phyloP scores from a whole-genome alignment of 2,888 invertebrate species.

The Lamproptera curius region DNA sequence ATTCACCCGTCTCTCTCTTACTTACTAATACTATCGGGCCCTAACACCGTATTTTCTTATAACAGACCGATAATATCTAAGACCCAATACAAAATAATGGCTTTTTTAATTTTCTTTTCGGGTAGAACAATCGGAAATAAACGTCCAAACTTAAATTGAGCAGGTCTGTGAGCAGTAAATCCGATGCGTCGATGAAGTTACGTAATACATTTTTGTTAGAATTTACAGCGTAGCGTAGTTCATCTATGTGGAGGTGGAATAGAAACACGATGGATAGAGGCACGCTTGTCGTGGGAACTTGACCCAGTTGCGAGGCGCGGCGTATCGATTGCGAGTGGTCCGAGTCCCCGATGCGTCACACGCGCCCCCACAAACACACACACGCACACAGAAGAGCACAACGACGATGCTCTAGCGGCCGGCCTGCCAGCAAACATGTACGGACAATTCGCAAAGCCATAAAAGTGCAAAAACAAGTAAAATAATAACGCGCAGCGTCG shows the following conservation, averaged over 20 bases:
- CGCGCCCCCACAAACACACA: conserved; percentile 40
- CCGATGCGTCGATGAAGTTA: conserved; percentile 13
- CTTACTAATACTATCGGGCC: not conserved
- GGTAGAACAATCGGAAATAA: too few species aligned
- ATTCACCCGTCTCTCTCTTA: conserved; percentile 33
- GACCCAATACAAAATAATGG: too few species aligned
- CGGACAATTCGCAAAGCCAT: conserved; percentile 57
- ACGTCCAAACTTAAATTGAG: too few species aligned
- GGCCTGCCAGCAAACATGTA: conserved; percentile 41
- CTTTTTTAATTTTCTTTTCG: too few species aligned
- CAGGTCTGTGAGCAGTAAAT: too few species aligned
- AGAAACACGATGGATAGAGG: conserved; percentile 39
- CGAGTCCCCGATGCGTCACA: conserved; percentile 68
- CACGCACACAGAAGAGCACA: conserved; percentile 49
- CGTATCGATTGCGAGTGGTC: conserved; percentile 69
- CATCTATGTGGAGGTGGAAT: conserved; percentile 23
- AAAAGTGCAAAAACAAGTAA: conserved; percentile 33
- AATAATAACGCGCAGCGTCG: conserved; percentile 48
- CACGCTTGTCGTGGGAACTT: conserved; percentile 70
- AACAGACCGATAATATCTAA: too few species aligned
- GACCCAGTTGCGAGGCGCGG: conserved; percentile 69
- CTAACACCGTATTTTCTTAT: too few species aligned
- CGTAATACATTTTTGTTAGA: too few species aligned
- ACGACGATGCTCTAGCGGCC: conserved; percentile 23
- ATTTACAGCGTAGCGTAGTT: conserved; percentile 17